Evolutionary conservation across 1,140 invertebrate genomes (phyloP), one percentile per base, ranked within the genome.

Genomic region (Hylyphantes graminicola): DNA sequence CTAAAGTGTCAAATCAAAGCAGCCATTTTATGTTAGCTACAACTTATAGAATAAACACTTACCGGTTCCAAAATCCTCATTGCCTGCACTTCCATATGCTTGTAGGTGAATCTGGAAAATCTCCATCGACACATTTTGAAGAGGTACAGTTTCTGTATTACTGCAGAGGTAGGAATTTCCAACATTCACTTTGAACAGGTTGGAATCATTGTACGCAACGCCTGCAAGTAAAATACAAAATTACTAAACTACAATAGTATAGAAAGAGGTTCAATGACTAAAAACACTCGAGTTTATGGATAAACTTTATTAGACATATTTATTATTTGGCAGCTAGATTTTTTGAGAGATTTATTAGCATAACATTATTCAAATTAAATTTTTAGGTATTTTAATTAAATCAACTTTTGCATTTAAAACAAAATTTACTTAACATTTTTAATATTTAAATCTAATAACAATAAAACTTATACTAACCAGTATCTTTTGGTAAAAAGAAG

Each of bases 141-240:
- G 53, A n/a, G 6, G 35, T 21, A 83, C 50, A 75, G 54, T 57
- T 35, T 12, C n/a, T 12, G 50, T 55, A 64, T 15, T 63, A 6
- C 17, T 64, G 12, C 80, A 83, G 51, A 75, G 7, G 48, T 83
- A 83, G 15, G 80, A 83, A 48, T 74, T 74, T 7, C 80, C 80
- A 19, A 54, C 2, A 51, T 64, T 65, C 5, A 83, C 80, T 55
- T 17, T 0, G 50, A 65, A 83, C 13, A 74, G 9, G 3, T 55
- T 21, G 6, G 57, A 17, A 65, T 83, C 63, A 19, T 54, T 74
- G 9, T 53, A 54, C 3, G 57, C 70, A 10, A 17, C 19, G 50
- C 61, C 80, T 83, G 15, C n/a, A 65, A 82, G 15, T 1, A 6
- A 72, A 81, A 57, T 35, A 72, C 2, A 55, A 55, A 55, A 64